A percentile compares a stretch with the other conserved stretches of the same genome.
phyloP scores from a whole-genome alignment of 1,140 invertebrate species.

The Zeugodacus cucurbitae region DNA sequence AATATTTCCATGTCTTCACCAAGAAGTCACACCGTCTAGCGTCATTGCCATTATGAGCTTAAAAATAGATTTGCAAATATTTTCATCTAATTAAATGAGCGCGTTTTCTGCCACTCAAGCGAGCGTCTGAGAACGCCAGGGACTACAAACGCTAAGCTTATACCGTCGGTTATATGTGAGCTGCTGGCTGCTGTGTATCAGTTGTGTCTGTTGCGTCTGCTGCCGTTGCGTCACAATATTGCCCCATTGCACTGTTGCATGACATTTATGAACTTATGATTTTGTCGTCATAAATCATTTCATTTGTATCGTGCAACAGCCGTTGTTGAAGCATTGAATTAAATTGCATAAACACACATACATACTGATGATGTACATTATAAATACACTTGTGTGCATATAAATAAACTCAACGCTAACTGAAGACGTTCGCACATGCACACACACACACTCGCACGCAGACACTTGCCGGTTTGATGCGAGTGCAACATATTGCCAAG shows the following conservation, averaged over 20 bases:
- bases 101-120: conserved; percentile 24
- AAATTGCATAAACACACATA: background rate
- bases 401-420: background rate
- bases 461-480: background rate
- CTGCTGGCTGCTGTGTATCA: too few relatives aligned
- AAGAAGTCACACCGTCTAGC: background rate
- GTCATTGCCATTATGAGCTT: background rate
- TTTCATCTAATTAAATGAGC: conserved; percentile 30
- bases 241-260: conserved; percentile 31
- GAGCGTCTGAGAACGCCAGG: background rate
- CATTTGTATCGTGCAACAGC: conserved; percentile 36
- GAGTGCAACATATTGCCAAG: background rate
- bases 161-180: too few relatives aligned
- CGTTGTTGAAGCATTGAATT: conserved; percentile 38
- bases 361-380: background rate
- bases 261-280: conserved; percentile 39
- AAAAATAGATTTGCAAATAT: conserved; percentile 38
- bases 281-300: conserved; percentile 37
- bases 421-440: background rate
- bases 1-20: conserved; percentile 20
- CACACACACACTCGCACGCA: background rate
- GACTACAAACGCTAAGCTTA: background rate
- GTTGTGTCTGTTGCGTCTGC: background rate
- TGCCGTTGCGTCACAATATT: background rate
- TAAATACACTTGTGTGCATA: conserved; percentile 20